A percentile compares a stretch with the other conserved stretches of the same genome.
Evolutionary conservation across 1,140 invertebrate genomes (phyloP).

Genomic region (Scaptomyza pallida): DNA sequence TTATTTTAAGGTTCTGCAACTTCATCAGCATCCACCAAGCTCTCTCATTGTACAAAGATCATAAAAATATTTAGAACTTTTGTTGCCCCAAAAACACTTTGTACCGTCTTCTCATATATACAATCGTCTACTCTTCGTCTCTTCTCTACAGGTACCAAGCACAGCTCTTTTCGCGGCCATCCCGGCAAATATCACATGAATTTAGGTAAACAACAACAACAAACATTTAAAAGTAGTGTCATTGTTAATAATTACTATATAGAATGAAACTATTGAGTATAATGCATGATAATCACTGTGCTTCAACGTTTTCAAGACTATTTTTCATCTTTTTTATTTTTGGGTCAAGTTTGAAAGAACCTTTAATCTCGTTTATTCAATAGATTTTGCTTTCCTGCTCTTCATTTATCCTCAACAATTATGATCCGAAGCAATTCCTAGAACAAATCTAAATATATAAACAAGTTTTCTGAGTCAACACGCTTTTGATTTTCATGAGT

Average conservation of each 20-base stretch:
- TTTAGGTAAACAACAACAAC: conserved; percentile 83
- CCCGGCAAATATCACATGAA: conserved; percentile 83
- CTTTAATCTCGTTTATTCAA: no score
- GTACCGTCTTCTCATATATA: neutral
- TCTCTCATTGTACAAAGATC: conserved; percentile 47
- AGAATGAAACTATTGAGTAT: conserved; percentile 27
- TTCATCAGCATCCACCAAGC: conserved; percentile 31
- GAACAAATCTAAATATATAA: neutral
- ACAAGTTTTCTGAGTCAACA: conserved; percentile 15
- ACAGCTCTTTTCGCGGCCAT: conserved; percentile 83
- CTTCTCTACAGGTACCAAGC: conserved; percentile 80
- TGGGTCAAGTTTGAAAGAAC: neutral
- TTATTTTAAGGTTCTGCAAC: neutral
- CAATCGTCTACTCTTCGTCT: conserved; percentile 53
- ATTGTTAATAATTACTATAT: conserved; percentile 58
- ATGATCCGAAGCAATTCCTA: neutral
- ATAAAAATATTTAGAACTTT: conserved; percentile 5
- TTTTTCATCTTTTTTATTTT: neutral
- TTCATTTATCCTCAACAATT: no score
- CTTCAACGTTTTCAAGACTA: neutral
- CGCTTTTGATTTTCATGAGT: neutral
- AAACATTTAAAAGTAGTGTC: conserved; percentile 63
- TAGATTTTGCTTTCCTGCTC: no score
- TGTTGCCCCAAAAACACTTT: conserved; percentile 5
- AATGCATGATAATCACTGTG: conserved; percentile 40